These are phyloP conservation scores for Perizoma affinitatum DNA, from an alignment of 2,888 invertebrate genomes.

Conservation along the genomic window DNA sequence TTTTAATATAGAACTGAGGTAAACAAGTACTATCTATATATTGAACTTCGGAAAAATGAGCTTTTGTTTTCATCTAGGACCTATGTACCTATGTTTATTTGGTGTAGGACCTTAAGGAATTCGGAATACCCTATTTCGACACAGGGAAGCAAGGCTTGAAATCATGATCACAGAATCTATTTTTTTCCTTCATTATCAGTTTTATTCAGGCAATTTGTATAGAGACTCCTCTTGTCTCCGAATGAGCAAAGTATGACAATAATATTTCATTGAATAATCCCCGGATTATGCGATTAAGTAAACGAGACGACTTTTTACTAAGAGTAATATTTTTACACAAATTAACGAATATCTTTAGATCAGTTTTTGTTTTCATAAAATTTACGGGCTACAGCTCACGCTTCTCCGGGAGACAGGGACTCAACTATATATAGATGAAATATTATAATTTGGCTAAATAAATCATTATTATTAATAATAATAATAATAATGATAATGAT, in stretches of 20 bases:
- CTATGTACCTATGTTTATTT: too few species aligned
- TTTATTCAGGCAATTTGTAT: constrained; percentile 10
- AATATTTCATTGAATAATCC: constrained; percentile 34
- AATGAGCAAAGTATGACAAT: constrained; percentile 21
- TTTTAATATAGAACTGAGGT: too few species aligned
- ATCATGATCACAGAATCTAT: not conserved
- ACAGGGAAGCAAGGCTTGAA: not conserved
- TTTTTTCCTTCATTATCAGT: not conserved
- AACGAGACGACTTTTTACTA: constrained; percentile 30
- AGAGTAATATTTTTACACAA: not conserved
- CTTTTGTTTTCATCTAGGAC: too few species aligned
- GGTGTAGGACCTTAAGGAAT: not conserved
- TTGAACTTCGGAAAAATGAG: too few species aligned
- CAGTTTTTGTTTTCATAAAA: too few species aligned
- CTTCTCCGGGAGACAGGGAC: too few species aligned
- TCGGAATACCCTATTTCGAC: not conserved
- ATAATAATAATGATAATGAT: too few species aligned
- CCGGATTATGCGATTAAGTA: constrained; percentile 32
- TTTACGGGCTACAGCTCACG: too few species aligned
- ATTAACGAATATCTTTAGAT: constrained; percentile 4
- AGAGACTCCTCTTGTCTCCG: not conserved
- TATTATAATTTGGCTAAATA: too few species aligned
- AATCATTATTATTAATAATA: too few species aligned
- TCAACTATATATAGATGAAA: too few species aligned
- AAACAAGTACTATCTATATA: too few species aligned